phyloP scores from a whole-genome alignment of 2,888 invertebrate genomes.

The Athrips mouffetella region DNA sequence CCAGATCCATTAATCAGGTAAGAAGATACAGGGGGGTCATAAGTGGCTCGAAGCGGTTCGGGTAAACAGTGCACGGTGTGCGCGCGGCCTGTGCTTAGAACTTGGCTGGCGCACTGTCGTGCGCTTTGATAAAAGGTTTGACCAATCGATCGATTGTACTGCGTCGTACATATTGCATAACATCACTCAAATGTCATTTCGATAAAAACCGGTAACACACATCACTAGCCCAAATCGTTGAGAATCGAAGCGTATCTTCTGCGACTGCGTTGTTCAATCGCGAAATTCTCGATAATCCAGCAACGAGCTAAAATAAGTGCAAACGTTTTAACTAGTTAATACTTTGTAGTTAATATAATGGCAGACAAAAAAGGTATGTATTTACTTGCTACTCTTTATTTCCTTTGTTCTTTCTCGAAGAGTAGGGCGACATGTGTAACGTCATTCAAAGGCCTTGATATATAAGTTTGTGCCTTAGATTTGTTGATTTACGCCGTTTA shows the following conservation, averaged over 20 bases:
- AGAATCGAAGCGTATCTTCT: constrained; percentile 38
- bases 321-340: constrained; percentile 45
- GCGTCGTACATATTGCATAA: too few species aligned
- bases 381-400: constrained; percentile 38
- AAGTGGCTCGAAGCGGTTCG: too few species aligned
- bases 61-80: too few species aligned
- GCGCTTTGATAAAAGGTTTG: too few species aligned
- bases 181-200: not conserved
- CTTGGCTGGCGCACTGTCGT: too few species aligned
- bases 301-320: constrained; percentile 38
- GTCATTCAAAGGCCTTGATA: constrained; percentile 50
- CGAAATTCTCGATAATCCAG: constrained; percentile 39
- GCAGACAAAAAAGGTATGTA: constrained; percentile 79
- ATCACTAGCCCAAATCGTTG: constrained; percentile 51
- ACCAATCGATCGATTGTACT: constrained; percentile 6
- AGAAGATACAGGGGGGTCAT: too few species aligned
- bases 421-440: constrained; percentile 70
- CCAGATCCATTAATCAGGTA: too few species aligned
- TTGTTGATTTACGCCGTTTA: not conserved
- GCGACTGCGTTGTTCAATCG: constrained; percentile 51
- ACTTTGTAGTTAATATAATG: constrained; percentile 61
- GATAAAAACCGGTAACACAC: constrained; percentile 15
- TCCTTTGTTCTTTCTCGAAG: constrained; percentile 62
- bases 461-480: constrained; percentile 30
- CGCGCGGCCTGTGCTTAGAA: too few species aligned